Conservation (phyloP, 35 echinoderm and acorn worm species). For the Holothuria glaberrima region DNA sequence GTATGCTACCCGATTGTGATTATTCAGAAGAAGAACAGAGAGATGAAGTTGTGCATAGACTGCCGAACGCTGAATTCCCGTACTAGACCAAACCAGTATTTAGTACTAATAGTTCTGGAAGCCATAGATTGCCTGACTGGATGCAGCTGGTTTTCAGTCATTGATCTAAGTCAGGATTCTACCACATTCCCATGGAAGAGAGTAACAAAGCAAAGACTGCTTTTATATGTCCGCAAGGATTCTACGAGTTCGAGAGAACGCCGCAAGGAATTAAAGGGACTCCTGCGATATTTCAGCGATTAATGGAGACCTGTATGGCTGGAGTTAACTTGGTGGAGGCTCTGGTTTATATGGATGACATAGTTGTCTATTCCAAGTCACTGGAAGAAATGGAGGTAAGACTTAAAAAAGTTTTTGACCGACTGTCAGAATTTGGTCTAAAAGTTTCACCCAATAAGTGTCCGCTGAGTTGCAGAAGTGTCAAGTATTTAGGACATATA, state of each 20-base stretch:
- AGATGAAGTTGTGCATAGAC: slow-evolving; percentile 67
- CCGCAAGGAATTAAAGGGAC: slow-evolving; percentile 74
- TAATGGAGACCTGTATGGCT: slow-evolving; percentile 74
- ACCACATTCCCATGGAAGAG: slow-evolving; percentile 72
- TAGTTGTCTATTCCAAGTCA: slow-evolving; percentile 59
- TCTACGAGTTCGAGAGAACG: slow-evolving; percentile 68
- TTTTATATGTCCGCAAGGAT: no score
- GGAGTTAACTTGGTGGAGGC: slow-evolving; percentile 63
- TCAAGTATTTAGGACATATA: slow-evolving; percentile 54
- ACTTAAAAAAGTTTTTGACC: slow-evolving; percentile 52
- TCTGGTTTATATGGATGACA: slow-evolving; percentile 74
- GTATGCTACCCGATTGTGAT: slow-evolving; percentile 79
- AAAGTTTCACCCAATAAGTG: slow-evolving; percentile 46
- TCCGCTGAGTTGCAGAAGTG: not conserved
- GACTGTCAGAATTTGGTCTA: slow-evolving; percentile 40
- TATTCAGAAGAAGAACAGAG: slow-evolving; percentile 72
- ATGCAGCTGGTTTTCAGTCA: slow-evolving; percentile 74
- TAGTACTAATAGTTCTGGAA: slow-evolving; percentile 72
- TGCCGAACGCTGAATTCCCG: slow-evolving; percentile 71
- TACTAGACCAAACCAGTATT: slow-evolving; percentile 63
- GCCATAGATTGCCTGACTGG: slow-evolving; percentile 65
- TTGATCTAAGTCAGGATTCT: slow-evolving; percentile 80
- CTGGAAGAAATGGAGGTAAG: slow-evolving; percentile 70
- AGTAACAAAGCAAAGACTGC: slow-evolving; percentile 75
- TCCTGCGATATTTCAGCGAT: slow-evolving; percentile 74